Conservation (phyloP, 2,888 invertebrate species). For the Holacanthella duospinosa region DNA sequence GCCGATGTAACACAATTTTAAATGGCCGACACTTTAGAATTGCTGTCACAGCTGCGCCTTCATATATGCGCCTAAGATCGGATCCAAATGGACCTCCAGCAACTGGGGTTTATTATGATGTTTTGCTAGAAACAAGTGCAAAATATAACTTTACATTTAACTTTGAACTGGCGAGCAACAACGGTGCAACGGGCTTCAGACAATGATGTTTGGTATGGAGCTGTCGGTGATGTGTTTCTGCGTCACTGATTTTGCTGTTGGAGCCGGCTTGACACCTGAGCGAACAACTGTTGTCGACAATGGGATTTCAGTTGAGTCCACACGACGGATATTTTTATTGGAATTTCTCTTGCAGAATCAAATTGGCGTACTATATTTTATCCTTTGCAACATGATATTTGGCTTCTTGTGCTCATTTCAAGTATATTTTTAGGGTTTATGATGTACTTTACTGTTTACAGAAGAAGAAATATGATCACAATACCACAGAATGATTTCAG, state of each 20-base stretch:
- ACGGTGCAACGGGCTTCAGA: background rate
- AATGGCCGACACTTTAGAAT: background rate
- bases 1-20: too few species aligned
- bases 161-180: background rate
- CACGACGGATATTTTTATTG: background rate
- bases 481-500: too few species aligned
- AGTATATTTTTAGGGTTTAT: too few species aligned
- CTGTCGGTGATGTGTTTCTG: background rate
- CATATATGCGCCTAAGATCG: background rate
- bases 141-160: background rate
- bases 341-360: background rate
- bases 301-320: background rate
- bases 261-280: background rate
- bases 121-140: background rate
- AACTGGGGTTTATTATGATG: background rate
- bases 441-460: too few species aligned
- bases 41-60: background rate
- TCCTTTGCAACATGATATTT: too few species aligned
- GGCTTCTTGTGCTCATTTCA: too few species aligned
- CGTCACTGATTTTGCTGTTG: background rate
- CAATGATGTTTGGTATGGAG: background rate
- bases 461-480: too few species aligned
- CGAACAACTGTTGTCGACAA: background rate
- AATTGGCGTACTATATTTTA: too few species aligned
- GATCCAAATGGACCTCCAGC: background rate